Evolutionary conservation across 2,888 invertebrate genomes (phyloP).

Genomic region (Callosobruchus maculatus): DNA sequence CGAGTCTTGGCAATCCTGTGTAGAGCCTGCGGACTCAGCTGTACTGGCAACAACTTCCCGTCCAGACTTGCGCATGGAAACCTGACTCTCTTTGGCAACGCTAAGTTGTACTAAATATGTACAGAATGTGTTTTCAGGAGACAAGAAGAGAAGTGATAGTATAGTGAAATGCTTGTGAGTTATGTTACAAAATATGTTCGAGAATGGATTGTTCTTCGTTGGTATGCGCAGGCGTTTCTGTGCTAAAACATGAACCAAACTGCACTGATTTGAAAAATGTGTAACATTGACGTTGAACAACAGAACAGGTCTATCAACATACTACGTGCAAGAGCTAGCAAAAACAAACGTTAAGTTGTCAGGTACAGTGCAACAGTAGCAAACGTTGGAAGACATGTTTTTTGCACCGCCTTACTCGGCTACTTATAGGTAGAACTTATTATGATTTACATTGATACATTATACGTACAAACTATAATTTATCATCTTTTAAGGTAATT

Average conservation of each 20-base stretch:
- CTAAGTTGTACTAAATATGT: conserved; percentile 38
- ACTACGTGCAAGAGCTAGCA: background rate
- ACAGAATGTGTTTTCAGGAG: conserved; percentile 2
- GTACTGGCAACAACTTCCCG: conserved; percentile 42
- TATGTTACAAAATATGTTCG: background rate
- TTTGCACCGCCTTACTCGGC: background rate
- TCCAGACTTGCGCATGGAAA: conserved; percentile 44
- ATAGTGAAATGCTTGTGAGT: conserved; percentile 1
- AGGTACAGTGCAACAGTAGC: background rate
- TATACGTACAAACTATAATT: no score
- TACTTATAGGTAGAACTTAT: background rate
- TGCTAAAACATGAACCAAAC: background rate
- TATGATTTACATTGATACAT: no score
- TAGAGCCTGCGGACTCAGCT: conserved; percentile 43
- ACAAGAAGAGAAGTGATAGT: conserved; percentile 9
- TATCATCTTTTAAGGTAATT: no score
- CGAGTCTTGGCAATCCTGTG: conserved; percentile 40
- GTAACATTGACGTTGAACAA: background rate
- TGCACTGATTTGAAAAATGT: background rate
- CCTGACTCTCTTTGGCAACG: conserved; percentile 46
- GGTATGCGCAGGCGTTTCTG: background rate
- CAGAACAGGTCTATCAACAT: background rate
- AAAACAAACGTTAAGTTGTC: background rate
- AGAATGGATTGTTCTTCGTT: background rate
- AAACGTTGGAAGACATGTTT: background rate